These are phyloP conservation scores for Mylabris sibirica DNA, from an alignment of 2,888 invertebrate species.

Conservation along the genomic window DNA sequence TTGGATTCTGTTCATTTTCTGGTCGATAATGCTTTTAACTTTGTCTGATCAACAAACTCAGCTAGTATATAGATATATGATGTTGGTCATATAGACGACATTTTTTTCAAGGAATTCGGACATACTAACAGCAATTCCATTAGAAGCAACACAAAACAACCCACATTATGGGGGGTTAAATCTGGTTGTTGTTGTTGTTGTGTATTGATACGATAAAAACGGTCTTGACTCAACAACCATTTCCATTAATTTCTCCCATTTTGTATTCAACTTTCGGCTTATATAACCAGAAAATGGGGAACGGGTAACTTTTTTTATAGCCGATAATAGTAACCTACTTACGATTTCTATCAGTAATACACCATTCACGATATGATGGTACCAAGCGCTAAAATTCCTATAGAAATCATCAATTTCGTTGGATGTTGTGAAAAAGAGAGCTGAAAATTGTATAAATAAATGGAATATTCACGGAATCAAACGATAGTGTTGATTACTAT, in stretches of 20 bases:
- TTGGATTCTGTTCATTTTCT: background rate
- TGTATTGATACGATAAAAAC: conserved; percentile 25
- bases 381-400: background rate
- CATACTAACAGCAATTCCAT: conserved; percentile 30
- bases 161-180: conserved; percentile 25
- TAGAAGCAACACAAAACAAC: conserved; percentile 34
- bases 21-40: conserved; percentile 34
- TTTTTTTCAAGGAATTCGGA: conserved; percentile 26
- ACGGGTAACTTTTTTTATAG: background rate
- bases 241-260: conserved; percentile 19
- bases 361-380: background rate
- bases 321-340: background rate
- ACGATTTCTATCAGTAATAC: background rate
- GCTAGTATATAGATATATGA: conserved; percentile 11
- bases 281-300: background rate
- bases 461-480: background rate
- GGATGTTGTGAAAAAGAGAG: background rate
- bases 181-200: conserved; percentile 25
- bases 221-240: conserved; percentile 23
- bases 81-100: conserved; percentile 20
- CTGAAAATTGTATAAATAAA: background rate
- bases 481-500: background rate
- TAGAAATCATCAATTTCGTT: background rate
- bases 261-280: background rate
- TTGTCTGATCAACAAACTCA: conserved; percentile 23